A percentile compares a stretch with the other conserved stretches of the same genome.
Conservation (phyloP, 2,113 vertebrate species). For the Pholis gunnellus region DNA sequence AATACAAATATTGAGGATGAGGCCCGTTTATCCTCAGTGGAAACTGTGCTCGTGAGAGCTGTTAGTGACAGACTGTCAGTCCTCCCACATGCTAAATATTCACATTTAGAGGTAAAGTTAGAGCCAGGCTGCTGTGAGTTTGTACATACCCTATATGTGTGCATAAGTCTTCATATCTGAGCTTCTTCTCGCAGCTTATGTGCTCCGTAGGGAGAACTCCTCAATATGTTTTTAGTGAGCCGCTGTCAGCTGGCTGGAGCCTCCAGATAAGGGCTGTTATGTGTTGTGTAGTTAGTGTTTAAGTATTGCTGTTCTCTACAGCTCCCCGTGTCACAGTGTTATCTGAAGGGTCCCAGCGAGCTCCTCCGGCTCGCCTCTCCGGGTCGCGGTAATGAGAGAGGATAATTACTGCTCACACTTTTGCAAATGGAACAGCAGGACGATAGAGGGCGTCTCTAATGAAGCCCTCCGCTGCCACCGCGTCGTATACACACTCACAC, state of each 20-base stretch:
- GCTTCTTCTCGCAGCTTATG: slow-evolving; percentile 45
- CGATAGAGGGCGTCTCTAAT: slow-evolving; percentile 50
- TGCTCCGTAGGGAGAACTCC: slow-evolving; percentile 48
- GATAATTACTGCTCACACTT: slow-evolving; percentile 83
- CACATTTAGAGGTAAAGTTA: not conserved
- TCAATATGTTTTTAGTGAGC: slow-evolving; percentile 61
- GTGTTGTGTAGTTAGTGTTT: slow-evolving; percentile 72
- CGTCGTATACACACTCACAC: not conserved
- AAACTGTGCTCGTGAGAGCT: not conserved
- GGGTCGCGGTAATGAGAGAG: slow-evolving; percentile 78
- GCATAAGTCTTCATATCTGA: slow-evolving; percentile 29
- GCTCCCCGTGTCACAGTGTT: slow-evolving; percentile 69
- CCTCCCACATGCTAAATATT: not conserved
- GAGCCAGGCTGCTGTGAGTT: slow-evolving; percentile 9
- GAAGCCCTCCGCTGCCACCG: slow-evolving; percentile 16
- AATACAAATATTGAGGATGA: not conserved
- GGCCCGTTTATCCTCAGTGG: not conserved
- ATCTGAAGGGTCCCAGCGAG: slow-evolving; percentile 77
- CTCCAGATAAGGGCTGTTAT: slow-evolving; percentile 76
- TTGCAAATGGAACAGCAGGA: slow-evolving; percentile 71
- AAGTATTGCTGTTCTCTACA: slow-evolving; percentile 69
- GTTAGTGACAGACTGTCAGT: not conserved
- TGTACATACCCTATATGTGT: not conserved
- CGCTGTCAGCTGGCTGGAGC: slow-evolving; percentile 71
- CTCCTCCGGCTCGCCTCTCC: slow-evolving; percentile 70